These are phyloP conservation scores for Phoxinus phoxinus DNA, from an alignment of 2,113 vertebrate genomes.

Conservation along the genomic window DNA sequence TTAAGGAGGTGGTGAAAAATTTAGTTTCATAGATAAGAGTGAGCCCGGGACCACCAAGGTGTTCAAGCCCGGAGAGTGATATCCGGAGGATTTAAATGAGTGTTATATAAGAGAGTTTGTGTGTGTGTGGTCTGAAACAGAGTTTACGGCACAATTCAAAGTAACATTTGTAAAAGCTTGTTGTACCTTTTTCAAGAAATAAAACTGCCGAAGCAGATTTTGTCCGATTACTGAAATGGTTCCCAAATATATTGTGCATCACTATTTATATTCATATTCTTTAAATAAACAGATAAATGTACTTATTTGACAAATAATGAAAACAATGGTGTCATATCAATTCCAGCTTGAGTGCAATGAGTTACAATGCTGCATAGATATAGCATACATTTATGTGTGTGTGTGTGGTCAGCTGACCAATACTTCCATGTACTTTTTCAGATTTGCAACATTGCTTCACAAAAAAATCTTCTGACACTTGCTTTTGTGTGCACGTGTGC, in stretches of 20 bases:
- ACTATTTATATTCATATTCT: not conserved
- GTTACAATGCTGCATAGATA: no score
- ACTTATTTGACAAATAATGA: no score
- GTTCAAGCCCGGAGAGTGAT: not conserved
- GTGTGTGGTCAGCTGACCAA: no score
- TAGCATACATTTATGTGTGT: no score
- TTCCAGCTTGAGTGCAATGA: no score
- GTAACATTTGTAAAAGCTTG: not conserved
- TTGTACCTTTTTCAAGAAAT: not conserved
- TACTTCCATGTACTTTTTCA: no score
- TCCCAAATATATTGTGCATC: not conserved
- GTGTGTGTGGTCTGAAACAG: slow-evolving; percentile 7
- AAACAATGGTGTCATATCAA: no score
- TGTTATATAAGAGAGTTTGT: not conserved
- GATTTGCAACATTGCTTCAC: no score
- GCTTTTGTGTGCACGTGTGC: no score
- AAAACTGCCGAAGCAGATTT: not conserved
- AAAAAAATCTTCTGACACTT: no score
- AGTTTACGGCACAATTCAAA: not conserved
- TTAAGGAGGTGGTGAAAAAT: slow-evolving; percentile 20
- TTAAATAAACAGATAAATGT: not conserved
- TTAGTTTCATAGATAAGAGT: slow-evolving; percentile 19
- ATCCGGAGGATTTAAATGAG: not conserved
- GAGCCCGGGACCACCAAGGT: slow-evolving; percentile 7
- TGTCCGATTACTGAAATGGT: not conserved